Evolutionary conservation across 1,140 invertebrate species (phyloP), one percentile per base, ranked within the genome.

Genomic region (Drosophila pectinifera): DNA sequence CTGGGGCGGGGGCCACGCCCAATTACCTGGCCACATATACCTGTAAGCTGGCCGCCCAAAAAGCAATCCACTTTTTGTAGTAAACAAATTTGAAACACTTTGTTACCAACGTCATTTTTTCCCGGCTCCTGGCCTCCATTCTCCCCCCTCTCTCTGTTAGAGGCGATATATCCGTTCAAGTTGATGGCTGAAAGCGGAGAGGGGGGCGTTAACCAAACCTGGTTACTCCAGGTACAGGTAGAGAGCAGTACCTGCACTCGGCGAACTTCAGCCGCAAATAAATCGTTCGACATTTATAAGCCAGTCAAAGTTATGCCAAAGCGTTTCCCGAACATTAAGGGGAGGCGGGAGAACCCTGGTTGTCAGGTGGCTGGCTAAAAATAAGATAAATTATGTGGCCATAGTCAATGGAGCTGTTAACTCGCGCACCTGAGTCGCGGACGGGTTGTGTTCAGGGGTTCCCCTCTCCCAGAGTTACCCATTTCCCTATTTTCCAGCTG

Each of bases 221-320:
- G 31, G 46, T 53, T 68, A 61, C 57, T 49, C 31, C 63, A 65
- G 22, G 46, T 5, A 34, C 16, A 51, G 31, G 11, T 10, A 18
- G 24, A 11, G 22, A 24, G 61, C 26, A 16, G 59, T 24, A 84
- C 57, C 68, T 34, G 13, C 43, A 42, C 51, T 38, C 51, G 38
- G 18, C 24, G 38, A 70, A 78, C 63, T 70, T 56, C 51, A 73
- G 80, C 77, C 84, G 77, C 84, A 89, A 89, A 89, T 89, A 89
- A 89, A 89, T 89, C 84, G 84, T 83, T 89, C 73, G 80, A 89
- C 84, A 89, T 89, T 89, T 89, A 89, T 89, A 89, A 89, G 80
- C 83, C 79, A 83, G 84, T 89, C 84, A 80, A 89, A 89, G 84
- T 89, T 89, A 89, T 89, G 84, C 80, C 59, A 79, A 83, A 83